Evolutionary conservation across 2,797 vertebrate species (phyloP).

Genomic region (Setipinna tenuifilis): DNA sequence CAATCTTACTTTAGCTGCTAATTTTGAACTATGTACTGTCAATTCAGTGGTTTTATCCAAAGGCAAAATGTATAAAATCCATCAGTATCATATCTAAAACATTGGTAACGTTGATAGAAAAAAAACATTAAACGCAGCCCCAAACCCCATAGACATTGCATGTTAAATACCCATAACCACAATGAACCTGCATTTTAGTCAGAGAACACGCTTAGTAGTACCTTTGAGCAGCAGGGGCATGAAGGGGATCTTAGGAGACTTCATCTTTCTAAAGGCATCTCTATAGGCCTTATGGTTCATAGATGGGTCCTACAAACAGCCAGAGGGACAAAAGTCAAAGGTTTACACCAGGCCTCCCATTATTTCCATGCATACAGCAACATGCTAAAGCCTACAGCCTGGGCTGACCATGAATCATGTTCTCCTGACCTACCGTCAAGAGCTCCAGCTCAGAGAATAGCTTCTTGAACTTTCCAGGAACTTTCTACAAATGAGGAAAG

Average conservation of each 20-base stretch:
- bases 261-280: slow-evolving; percentile 97
- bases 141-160: too few relatives aligned
- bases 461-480: slow-evolving; percentile 99
- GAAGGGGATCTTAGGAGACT: slow-evolving; percentile 97
- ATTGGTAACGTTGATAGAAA: too few relatives aligned
- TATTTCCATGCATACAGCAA: background rate
- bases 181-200: too few relatives aligned
- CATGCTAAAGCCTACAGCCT: background rate
- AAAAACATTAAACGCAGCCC: background rate
- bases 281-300: slow-evolving; percentile 98
- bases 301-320: slow-evolving; percentile 87
- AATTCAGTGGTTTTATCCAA: background rate
- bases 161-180: too few relatives aligned
- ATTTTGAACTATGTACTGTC: background rate
- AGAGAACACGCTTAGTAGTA: slow-evolving; percentile 61
- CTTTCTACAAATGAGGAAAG: slow-evolving; percentile 79
- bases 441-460: slow-evolving; percentile 96
- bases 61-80: too few relatives aligned
- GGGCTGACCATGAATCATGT: background rate
- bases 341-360: background rate
- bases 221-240: slow-evolving; percentile 98
- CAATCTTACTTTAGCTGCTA: background rate
- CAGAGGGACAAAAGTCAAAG: background rate
- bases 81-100: too few relatives aligned
- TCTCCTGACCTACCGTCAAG: slow-evolving; percentile 85